Percentiles rank a stretch among this genome's conserved stretches.
These are phyloP conservation scores for Heterodera filipjevi DNA, from an alignment of 2,888 invertebrate species.

Conservation along the genomic window DNA sequence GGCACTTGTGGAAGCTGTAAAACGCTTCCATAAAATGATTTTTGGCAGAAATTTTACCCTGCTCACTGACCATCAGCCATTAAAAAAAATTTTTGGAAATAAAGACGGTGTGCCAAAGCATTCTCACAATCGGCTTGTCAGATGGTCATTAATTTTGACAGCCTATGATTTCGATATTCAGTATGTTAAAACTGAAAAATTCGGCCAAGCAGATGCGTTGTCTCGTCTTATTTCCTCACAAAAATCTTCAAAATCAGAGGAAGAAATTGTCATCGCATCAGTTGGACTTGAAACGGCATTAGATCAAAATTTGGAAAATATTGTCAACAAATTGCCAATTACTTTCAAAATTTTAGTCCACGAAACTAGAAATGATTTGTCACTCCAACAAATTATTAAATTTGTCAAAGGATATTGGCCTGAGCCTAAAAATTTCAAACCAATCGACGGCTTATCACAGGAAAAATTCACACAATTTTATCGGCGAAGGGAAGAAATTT, in stretches of 20 bases:
- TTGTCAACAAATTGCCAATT: neutral
- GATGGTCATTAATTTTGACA: slow-evolving; percentile 59
- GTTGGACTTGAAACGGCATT: neutral
- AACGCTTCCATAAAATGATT: too few relatives aligned
- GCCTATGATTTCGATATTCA: slow-evolving; percentile 64
- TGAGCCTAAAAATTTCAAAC: too few relatives aligned
- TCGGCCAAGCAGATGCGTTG: slow-evolving; percentile 64
- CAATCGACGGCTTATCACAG: too few relatives aligned
- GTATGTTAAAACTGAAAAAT: too few relatives aligned
- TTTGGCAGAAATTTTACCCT: too few relatives aligned
- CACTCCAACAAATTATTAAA: neutral
- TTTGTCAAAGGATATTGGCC: too few relatives aligned
- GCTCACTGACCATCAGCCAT: slow-evolving; percentile 57
- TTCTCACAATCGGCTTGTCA: slow-evolving; percentile 51
- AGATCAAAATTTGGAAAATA: neutral
- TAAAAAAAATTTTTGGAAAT: slow-evolving; percentile 55
- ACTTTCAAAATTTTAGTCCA: neutral
- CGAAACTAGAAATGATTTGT: neutral
- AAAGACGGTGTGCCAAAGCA: slow-evolving; percentile 39
- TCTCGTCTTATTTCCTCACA: slow-evolving; percentile 48
- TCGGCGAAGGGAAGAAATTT: too few relatives aligned
- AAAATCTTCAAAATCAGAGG: neutral
- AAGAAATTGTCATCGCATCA: slow-evolving; percentile 5
- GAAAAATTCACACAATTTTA: too few relatives aligned
- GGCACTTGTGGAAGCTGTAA: too few relatives aligned